Conservation (phyloP, 2,888 invertebrate species). For the Drosophila ezoana region DNA sequence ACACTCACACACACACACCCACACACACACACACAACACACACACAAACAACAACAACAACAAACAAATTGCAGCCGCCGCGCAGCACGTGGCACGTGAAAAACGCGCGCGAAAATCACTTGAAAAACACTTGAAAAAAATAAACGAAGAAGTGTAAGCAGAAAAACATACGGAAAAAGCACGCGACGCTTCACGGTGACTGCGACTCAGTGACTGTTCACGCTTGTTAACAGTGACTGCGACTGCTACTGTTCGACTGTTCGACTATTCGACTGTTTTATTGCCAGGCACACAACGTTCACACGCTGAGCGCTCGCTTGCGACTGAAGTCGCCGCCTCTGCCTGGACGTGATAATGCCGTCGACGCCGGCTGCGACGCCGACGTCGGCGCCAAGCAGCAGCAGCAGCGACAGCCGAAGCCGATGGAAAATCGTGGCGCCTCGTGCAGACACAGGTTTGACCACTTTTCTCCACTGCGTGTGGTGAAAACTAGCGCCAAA, state of each 20-base stretch:
- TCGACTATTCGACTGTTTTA: conserved; percentile 9
- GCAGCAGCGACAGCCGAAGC: conserved; percentile 30
- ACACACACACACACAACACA: conserved; percentile 12
- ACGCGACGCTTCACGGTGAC: conserved; percentile 46
- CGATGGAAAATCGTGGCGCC: conserved; percentile 38
- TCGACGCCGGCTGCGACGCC: conserved; percentile 21
- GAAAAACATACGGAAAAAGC: conserved; percentile 32
- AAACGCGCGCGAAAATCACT: conserved; percentile 55
- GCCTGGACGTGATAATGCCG: conserved; percentile 67
- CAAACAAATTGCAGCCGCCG: conserved; percentile 27
- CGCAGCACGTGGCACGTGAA: conserved; percentile 50
- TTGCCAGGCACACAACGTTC: conserved; percentile 59
- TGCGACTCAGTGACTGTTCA: conserved; percentile 26
- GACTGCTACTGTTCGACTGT: conserved; percentile 7
- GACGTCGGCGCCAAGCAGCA: conserved; percentile 8
- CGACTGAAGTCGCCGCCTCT: conserved; percentile 70
- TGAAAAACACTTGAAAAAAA: conserved; percentile 50
- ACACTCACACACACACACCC: conserved; percentile 15
- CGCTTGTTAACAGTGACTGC: conserved; percentile 12
- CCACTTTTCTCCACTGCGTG: conserved; percentile 70
- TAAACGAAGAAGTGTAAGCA: conserved; percentile 13
- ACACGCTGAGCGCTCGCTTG: conserved; percentile 77
- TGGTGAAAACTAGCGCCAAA: conserved; percentile 71
- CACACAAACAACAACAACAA: conserved; percentile 36
- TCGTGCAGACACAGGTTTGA: conserved; percentile 51